These are phyloP conservation scores for Procambarus clarkii DNA, from an alignment of 1,140 invertebrate species.

Conservation along the genomic window DNA sequence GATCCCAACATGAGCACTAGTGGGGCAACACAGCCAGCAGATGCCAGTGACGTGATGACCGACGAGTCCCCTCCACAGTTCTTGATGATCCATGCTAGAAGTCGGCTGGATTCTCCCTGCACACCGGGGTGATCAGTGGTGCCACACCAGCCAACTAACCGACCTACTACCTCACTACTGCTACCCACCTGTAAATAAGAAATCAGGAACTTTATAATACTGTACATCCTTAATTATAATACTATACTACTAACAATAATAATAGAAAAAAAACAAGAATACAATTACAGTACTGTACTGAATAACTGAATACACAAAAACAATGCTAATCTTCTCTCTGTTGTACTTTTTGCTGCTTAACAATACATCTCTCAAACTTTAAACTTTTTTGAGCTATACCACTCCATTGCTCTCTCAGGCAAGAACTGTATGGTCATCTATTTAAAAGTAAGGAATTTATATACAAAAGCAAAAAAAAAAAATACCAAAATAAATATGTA, in stretches of 20 bases:
- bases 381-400: too few species aligned
- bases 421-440: too few species aligned
- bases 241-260: too few species aligned
- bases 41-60: constrained; percentile 15
- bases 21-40: constrained; percentile 79
- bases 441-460: too few species aligned
- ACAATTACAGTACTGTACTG: too few species aligned
- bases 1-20: constrained; percentile 88
- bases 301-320: not conserved
- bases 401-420: too few species aligned
- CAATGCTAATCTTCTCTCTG: not conserved
- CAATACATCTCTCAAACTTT: too few species aligned
- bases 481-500: too few species aligned
- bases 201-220: not conserved
- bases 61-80: constrained; percentile 80
- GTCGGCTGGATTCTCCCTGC: constrained; percentile 88
- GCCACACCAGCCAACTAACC: constrained; percentile 86
- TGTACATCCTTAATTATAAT: too few species aligned
- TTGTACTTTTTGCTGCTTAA: not conserved
- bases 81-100: constrained; percentile 88
- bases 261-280: too few species aligned
- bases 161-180: constrained; percentile 79
- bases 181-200: constrained; percentile 57
- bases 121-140: constrained; percentile 89
- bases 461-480: too few species aligned